A percentile compares a stretch with the other conserved stretches of the same genome.
Conservation (phyloP, 2,888 invertebrate species). For the Erebia ligea region DNA sequence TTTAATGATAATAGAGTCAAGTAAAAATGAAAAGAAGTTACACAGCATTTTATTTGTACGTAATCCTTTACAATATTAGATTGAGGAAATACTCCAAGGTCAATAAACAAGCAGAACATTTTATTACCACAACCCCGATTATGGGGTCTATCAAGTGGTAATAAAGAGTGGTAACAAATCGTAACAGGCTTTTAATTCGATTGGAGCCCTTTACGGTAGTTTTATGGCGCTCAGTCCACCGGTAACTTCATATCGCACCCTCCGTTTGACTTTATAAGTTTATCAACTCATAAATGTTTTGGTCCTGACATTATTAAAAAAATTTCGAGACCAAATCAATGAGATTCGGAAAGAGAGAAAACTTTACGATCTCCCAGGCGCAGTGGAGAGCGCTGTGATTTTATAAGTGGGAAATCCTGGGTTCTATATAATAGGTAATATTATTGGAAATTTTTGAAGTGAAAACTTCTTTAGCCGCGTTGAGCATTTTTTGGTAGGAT, state of each 20-base stretch:
- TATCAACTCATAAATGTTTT: slow-evolving; percentile 22
- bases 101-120: not conserved
- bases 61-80: not conserved
- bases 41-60: too few species aligned
- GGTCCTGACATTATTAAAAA: not conserved
- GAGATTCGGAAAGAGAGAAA: too few species aligned
- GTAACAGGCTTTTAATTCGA: slow-evolving; percentile 40
- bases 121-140: slow-evolving; percentile 24
- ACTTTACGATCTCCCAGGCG: too few species aligned
- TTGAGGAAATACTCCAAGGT: not conserved
- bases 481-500: too few species aligned
- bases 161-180: slow-evolving; percentile 33
- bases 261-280: slow-evolving; percentile 22
- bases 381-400: too few species aligned
- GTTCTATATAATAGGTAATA: too few species aligned
- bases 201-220: slow-evolving; percentile 36
- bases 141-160: slow-evolving; percentile 31
- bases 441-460: too few species aligned
- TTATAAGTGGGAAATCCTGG: too few species aligned
- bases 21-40: too few species aligned
- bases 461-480: too few species aligned
- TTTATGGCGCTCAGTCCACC: slow-evolving; percentile 33
- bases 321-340: not conserved
- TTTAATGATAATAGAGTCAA: too few species aligned
- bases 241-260: slow-evolving; percentile 34